Percentiles rank a stretch among this genome's conserved stretches.
Evolutionary conservation across 2,888 invertebrate species (phyloP).

Genomic region (Cerceris rybyensis): DNA sequence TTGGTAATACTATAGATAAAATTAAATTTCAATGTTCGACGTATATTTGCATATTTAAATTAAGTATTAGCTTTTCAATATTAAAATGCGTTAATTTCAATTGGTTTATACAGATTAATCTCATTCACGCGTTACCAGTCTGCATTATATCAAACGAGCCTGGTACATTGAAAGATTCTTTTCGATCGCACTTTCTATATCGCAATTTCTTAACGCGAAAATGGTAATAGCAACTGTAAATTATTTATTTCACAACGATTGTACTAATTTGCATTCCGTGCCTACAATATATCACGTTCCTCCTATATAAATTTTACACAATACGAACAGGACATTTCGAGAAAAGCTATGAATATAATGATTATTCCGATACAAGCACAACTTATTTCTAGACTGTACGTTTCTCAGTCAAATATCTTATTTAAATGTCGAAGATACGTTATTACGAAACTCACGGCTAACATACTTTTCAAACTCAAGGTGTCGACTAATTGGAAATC

Average conservation of each 20-base stretch:
- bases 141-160: too few relatives aligned
- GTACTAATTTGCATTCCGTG: not conserved
- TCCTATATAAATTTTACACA: not conserved
- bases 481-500: not conserved
- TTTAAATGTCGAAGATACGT: not conserved
- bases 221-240: not conserved
- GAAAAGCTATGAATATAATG: not conserved
- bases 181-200: not conserved
- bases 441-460: not conserved
- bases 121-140: too few relatives aligned
- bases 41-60: too few relatives aligned
- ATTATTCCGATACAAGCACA: not conserved
- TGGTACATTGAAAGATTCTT: not conserved
- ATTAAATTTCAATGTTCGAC: too few relatives aligned
- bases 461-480: not conserved
- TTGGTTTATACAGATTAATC: too few relatives aligned
- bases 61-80: too few relatives aligned
- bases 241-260: not conserved
- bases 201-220: not conserved
- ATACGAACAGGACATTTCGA: not conserved
- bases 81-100: too few relatives aligned
- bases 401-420: not conserved
- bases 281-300: not conserved
- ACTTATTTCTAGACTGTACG: not conserved
- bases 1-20: too few relatives aligned